Evolutionary conservation across 1,140 invertebrate genomes (phyloP), one percentile per base, ranked within the genome.

Genomic region (Eulimnadia texana): DNA sequence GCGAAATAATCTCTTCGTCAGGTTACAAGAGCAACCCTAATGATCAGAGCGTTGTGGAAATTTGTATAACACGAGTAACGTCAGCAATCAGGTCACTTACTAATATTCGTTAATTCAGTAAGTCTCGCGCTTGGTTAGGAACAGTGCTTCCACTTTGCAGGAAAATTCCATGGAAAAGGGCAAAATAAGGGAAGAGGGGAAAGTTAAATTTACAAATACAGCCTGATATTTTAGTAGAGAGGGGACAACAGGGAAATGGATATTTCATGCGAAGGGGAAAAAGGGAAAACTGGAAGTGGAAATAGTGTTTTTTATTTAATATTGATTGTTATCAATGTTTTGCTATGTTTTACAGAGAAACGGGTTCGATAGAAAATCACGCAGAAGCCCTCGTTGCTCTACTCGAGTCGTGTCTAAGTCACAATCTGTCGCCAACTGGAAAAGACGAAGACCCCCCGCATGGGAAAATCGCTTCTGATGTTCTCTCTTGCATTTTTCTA

Each of bases 381-480:
- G 85, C 85, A 55, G 78, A 82, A 24, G 83, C 87, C 1, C 72
- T 96, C 60, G 88, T 95, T 9, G 79, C 82, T 47, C 74, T 95
- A 33, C 72, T 96, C 23, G 86, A 92, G 75, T 85, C 87, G 19
- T 94, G 90, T 70, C 75, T 94, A 33, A 83, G 86, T 69, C 88
- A 93, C 75, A 88, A 90, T 72, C 78, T 95, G 61, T 85, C 88
- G 72, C 86, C 88, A 1, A 78, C 82, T n/a, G 72, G 77, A 50
- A 74, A 78, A 51, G 86, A 90, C 75, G 85, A 88, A 69, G 90
- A 94, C 75, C 89, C 91, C 11, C 90, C 92, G 3, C 91, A 95
- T 80, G 90, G 90, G 20, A 95, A 95, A 78, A 94, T 96, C 68
- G 90, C 90, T 6, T 88, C 88, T 52, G 93, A 95, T 77, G 82